Base-by-base conservation (phyloP, 2,797 vertebrate species). In the Sebastes flavidus region DNA sequence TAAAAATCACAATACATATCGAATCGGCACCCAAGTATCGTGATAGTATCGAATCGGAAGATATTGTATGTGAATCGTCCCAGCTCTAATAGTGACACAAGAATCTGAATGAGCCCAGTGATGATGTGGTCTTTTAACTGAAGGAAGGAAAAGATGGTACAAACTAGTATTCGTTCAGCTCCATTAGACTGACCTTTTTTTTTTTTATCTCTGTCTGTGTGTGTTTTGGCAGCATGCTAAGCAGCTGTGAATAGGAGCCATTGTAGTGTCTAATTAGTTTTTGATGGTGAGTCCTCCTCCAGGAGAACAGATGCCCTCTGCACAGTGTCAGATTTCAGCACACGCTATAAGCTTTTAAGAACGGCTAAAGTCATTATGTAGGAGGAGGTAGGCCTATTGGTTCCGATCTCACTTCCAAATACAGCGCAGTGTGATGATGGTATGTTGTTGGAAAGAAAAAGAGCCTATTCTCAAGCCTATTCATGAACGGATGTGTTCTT, bases 211-310 rank as follows among this genome's bases (percentile, higher is more conserved):
- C 18, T 46, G 25, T 36, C 10, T 34, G 42, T 49, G 52, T 78
- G 59, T 52, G 8, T 71, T 71, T 65, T 59, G 49, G 56, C 58
- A 72, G 74, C 65, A 67, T 69, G 22, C 67, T 38, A 59, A 59
- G 60, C 74, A 38, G 68, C 81, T 56, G 81, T 89, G 86, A 91
- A 88, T 85, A 58, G 79, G 70, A 80, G 74, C 83, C 65, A 87
- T 91, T 93, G 92, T 91, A 25, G 65, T 36, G 60, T 74, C 85
- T 90, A 88, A 88, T 91, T 88, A 87, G 87, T 88, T 91, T 90
- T 78, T 88, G 77, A 88, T 62, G 58, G 77, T 13, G 77, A 71
- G 87, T 88, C 85, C 55, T 86, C 70, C 22, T 89, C 42, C 14
- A 78, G 81, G 71, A 74, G 82, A 89, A 77, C 91, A 93, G 89